Evolutionary conservation across 2,797 vertebrate genomes (phyloP), one percentile per base, ranked within the genome.

Genomic region (Falco naumanni): DNA sequence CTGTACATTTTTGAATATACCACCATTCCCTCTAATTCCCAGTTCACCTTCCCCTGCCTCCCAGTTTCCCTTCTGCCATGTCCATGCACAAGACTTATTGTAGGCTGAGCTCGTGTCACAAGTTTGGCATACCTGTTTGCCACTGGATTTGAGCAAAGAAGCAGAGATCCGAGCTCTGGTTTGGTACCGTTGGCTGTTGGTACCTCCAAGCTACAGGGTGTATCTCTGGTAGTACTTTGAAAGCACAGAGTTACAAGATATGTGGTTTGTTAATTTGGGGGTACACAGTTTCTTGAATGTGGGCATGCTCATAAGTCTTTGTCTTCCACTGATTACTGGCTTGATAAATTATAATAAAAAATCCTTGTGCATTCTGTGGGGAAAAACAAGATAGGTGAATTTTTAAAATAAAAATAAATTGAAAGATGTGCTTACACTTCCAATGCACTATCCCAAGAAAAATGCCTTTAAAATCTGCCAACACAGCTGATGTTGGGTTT

Each of bases 251-350:
- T 26, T 51, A 48, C 12, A 50, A 53, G 19, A 22, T 28, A 28
- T 1, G 4, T 4, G 1, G 2, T 43, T 65, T 18, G 26, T 45
- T 80, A 29, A 10, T 34, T 56, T 15, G 17, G 3, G 11, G 6
- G 1, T 48, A 34, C 9, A 54, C 5, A 47, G 48, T 34, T 72
- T 64, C 22, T 51, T 75, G 66, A 65, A 80, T n/a, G 17, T 37
- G 18, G 6, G 11, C 56, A 37, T 29, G 10, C 19, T 60, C 7
- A 3, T 56, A 53, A 51, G n/a, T n/a, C n/a, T n/a, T n/a, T n/a
- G 13, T 72, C 47, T 56, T 94, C 26, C n/a, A 22, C 24, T 33
- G 12, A 50, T 56, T 74, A 60, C 9, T 61, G 20, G 9, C 17
- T 71, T 71, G 5, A 48, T 57, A 48, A 64, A 59, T 39, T 70